Evolutionary conservation across 2,113 vertebrate species (phyloP), one percentile per base, ranked within the genome.

Genomic region (Alces alces): DNA sequence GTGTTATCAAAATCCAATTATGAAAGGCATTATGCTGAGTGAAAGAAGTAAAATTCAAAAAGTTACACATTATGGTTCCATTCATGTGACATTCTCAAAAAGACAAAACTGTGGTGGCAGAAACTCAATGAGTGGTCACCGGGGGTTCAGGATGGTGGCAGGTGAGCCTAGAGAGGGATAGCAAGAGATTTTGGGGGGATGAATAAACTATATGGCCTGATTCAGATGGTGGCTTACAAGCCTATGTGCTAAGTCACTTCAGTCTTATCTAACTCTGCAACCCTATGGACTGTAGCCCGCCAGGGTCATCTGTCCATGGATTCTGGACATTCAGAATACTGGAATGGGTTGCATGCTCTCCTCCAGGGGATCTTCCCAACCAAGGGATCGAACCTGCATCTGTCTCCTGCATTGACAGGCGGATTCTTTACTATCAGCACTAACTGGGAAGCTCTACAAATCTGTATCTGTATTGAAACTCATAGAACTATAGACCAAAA

Each of bases 281-380:
- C 36, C 5, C 23, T 27, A 76, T 27, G 39, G 36, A 76, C 23
- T 1, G 0, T 14, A 43, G 39, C 70, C 66, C 0, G 0, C 70
- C 70, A 76, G 70, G 70, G 36, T 76, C 36, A 23, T 76, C 23
- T 27, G 23, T 76, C 39, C 36, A 27, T 43, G 36, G 12, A 43
- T 43, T 43, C 70, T 76, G n/a, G n/a, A n/a, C n/a, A n/a, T n/a
- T n/a, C n/a, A 76, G 70, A 76, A 3, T 76, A 43, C 1, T 43
- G 23, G 36, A 76, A 27, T 43, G 23, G 23, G 70, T 76, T 7
- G 23, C 36, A 76, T 76, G 36, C 39, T 23, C 39, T 76, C 3
- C 70, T 76, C 70, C 39, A 76, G 21, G 36, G 36, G 23, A 43
- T 43, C 36, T 76, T 76, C 23, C 36, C 70, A 76, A 27, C 39